These are phyloP conservation scores for Argentina silus DNA, from an alignment of 2,797 vertebrate genomes.

Conservation along the genomic window DNA sequence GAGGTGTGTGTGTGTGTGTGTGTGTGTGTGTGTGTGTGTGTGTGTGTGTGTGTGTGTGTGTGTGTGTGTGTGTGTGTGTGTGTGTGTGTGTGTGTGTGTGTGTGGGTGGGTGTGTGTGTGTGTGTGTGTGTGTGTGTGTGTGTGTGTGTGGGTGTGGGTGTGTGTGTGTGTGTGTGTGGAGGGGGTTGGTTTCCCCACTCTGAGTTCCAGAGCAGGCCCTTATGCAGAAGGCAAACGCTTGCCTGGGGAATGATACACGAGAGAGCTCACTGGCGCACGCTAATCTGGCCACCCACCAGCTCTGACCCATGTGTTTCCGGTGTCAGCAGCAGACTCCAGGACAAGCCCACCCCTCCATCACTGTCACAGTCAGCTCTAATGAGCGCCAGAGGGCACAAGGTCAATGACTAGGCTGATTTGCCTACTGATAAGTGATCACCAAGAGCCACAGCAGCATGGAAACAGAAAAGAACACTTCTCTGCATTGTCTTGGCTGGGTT, in stretches of 20 bases:
- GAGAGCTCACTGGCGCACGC: conserved; percentile 57
- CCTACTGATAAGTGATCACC: conserved; percentile 82
- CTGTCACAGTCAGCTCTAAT: conserved; percentile 83
- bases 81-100: conserved; percentile 9
- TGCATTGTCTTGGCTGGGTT: conserved; percentile 14
- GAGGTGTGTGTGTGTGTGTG: conserved; percentile 3
- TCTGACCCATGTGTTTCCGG: conserved; percentile 81
- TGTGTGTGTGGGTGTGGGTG: too few relatives aligned
- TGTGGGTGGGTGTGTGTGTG: conserved; percentile 3
- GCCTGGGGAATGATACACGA: conserved; percentile 58
- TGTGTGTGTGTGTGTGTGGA: neutral
- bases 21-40: conserved; percentile 9
- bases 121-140: conserved; percentile 9
- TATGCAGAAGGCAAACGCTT: conserved; percentile 45
- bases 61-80: conserved; percentile 9
- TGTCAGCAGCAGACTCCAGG: conserved; percentile 79
- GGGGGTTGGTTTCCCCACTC: neutral
- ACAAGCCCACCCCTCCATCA: conserved; percentile 83
- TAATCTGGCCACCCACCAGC: conserved; percentile 73
- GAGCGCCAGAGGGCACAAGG: conserved; percentile 79
- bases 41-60: conserved; percentile 9
- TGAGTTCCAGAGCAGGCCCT: conserved; percentile 12
- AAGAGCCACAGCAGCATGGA: conserved; percentile 42
- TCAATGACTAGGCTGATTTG: conserved; percentile 87
- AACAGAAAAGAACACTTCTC: conserved; percentile 37